Evolutionary conservation across 1,140 invertebrate species (phyloP).

Genomic region (Bombus ignitus): DNA sequence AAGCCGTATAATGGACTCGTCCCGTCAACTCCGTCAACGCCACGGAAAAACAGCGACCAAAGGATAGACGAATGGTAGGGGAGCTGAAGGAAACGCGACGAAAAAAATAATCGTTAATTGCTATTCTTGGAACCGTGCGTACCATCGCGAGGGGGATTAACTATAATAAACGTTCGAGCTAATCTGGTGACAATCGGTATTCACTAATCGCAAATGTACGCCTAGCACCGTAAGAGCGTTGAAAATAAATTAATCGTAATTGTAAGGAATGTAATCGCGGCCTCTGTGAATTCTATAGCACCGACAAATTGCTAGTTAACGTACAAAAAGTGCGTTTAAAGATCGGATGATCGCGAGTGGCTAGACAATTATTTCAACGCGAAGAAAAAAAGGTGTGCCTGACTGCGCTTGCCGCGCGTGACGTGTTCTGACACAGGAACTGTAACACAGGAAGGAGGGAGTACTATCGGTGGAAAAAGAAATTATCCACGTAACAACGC

Average conservation of each 20-base stretch:
- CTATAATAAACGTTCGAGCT: conserved; percentile 43
- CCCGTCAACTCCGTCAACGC: conserved; percentile 16
- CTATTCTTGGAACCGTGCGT: conserved; percentile 13
- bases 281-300: background rate
- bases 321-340: background rate
- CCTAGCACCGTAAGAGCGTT: conserved; percentile 8
- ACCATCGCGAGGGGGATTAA: conserved; percentile 42
- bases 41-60: conserved; percentile 8
- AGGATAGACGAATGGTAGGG: background rate
- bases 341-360: background rate
- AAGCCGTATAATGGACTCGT: conserved; percentile 40
- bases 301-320: background rate
- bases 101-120: conserved; percentile 50
- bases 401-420: background rate
- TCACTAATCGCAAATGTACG: background rate
- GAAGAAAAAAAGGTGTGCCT: too few species aligned
- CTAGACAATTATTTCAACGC: background rate
- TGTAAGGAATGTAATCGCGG: background rate
- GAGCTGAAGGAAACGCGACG: background rate
- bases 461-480: background rate
- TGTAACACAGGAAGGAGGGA: background rate
- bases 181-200: background rate
- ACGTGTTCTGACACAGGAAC: background rate
- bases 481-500: conserved; percentile 34
- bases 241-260: conserved; percentile 61